Conservation (phyloP, 2,113 vertebrate species). For the Aplodontia rufa region DNA sequence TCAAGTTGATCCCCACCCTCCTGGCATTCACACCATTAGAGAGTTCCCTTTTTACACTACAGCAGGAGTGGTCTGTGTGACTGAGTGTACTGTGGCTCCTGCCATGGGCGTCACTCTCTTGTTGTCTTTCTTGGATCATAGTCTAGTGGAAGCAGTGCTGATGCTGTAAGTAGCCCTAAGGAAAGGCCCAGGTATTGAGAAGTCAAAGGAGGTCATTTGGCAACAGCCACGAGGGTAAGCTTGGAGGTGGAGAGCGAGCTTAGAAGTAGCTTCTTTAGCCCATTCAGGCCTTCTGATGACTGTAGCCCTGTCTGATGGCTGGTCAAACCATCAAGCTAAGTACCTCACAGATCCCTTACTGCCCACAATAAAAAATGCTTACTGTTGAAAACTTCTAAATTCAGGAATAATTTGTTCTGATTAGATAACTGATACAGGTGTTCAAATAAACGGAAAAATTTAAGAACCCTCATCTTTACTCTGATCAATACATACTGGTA, state of each 20-base stretch:
- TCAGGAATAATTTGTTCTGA: not conserved
- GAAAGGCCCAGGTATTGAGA: not conserved
- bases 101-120: not conserved
- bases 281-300: not conserved
- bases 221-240: not conserved
- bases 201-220: not conserved
- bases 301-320: not conserved
- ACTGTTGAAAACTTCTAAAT: not conserved
- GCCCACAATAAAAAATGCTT: not conserved
- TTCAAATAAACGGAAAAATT: not conserved
- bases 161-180: not conserved
- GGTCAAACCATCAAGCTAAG: not conserved
- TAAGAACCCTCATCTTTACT: not conserved
- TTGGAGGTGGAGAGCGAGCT: not conserved
- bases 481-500: not conserved
- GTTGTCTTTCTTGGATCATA: not conserved
- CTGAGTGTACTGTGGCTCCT: not conserved
- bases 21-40: not conserved
- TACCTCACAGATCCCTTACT: not conserved
- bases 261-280: not conserved
- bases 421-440: not conserved
- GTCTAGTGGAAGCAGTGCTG: not conserved
- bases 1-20: not conserved
- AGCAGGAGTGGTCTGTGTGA: not conserved
- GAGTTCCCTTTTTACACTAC: accelerated